Base-by-base conservation (phyloP, 2,797 vertebrate species). In the Todus mexicanus region DNA sequence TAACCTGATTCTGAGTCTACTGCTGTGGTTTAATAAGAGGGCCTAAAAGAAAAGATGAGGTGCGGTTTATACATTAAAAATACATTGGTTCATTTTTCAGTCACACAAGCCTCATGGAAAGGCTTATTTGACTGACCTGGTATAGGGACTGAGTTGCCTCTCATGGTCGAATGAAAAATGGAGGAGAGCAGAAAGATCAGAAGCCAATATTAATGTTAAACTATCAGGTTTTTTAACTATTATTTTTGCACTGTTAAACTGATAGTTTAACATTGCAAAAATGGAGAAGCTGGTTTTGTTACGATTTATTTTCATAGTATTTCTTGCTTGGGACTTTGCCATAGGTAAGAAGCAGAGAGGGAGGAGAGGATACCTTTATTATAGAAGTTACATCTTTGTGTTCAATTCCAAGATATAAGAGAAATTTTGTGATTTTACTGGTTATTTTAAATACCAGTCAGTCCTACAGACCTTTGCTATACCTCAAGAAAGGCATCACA, bases 91-190 rank as follows among this genome's bases (percentile, higher is more conserved):
- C 2, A 2, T 94, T 93, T 78, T 59, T 33, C 27, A 59, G 23
- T 61, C 82, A 42, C 35, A 50, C 42, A 80, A 37, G 29, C 48
- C 22, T 86, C 9, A 5, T 54, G 47, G 60, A 89, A 47, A 90
- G 65, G 26, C 42, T 90, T 92, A 22, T 96, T 89, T 95, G 84
- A 78, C 82, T 95, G 91, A 74, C 66, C 33, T 83, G 12, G 2
- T 65, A 25, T 33, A 87, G 64, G 91, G 72, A 71, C 60, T 94
- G 89, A 92, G 79, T 91, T 95, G 31, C 51, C 50, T 66, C 7
- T 83, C 48, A 48, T 5, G 27, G 45, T 18, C 75, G 29, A 37
- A 76, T 74, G 50, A 72, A 48, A 77, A 94, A 43, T 37, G 38
- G 64, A 84, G 37, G n/a, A 59, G 71, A 75, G 3, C 25, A 40